These are phyloP conservation scores for Molossus alvarezi DNA, from an alignment of 2,797 vertebrate species.

Conservation along the genomic window DNA sequence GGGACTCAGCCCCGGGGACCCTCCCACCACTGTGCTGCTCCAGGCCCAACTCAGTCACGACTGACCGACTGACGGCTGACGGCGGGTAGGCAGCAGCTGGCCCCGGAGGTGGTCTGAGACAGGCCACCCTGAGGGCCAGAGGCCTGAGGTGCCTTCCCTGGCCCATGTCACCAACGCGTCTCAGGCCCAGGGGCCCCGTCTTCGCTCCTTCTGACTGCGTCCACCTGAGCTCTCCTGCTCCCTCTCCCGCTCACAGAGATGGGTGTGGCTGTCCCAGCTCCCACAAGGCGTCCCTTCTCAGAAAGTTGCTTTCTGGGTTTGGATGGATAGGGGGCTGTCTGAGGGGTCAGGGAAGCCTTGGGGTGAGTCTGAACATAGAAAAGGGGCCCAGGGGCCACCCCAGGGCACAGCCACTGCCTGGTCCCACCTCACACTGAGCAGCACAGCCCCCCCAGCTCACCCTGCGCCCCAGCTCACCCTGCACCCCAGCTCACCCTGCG, in stretches of 20 bases:
- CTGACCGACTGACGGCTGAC: background rate
- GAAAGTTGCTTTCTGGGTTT: background rate
- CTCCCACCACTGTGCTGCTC: background rate
- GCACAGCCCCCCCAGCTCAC: background rate
- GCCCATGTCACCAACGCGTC: background rate
- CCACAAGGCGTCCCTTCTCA: background rate
- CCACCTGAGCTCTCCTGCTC: background rate
- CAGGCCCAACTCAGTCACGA: background rate
- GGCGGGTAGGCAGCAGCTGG: constrained; percentile 49
- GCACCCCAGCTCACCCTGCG: too few species aligned
- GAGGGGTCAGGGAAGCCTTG: background rate
- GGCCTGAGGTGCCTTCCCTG: too few species aligned
- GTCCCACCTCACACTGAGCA: background rate
- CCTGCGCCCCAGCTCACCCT: too few species aligned
- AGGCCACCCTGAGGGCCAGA: constrained; percentile 59
- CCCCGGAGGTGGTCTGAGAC: background rate
- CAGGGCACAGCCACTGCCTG: too few species aligned
- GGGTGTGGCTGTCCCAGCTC: background rate
- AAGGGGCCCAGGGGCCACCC: background rate
- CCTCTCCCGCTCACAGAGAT: background rate
- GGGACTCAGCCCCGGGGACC: background rate
- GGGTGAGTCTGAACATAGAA: background rate
- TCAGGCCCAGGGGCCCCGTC: background rate
- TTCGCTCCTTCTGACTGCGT: background rate
- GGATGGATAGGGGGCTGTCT: background rate